Evolutionary conservation across 2,797 vertebrate species (phyloP).

Genomic region (Sylvilagus floridanus): DNA sequence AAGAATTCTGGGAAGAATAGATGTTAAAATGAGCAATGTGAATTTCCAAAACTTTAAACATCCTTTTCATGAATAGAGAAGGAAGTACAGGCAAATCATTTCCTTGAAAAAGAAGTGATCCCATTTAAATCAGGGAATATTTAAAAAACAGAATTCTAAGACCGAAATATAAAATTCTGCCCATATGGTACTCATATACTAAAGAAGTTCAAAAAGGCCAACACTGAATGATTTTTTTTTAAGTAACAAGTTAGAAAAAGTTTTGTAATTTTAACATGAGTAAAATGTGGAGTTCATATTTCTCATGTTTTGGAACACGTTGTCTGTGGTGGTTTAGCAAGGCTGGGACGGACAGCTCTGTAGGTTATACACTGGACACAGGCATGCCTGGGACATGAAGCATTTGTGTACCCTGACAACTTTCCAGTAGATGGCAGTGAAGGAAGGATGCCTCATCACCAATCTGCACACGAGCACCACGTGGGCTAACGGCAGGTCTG

Average conservation of each 20-base stretch:
- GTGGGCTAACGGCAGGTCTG: background rate
- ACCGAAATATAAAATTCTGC: constrained; percentile 42
- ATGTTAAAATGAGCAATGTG: constrained; percentile 32
- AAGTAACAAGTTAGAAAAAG: background rate
- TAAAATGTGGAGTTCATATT: constrained; percentile 54
- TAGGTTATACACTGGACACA: background rate
- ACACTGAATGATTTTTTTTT: background rate
- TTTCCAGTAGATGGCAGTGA: constrained; percentile 67
- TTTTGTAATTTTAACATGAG: constrained; percentile 45
- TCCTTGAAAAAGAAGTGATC: constrained; percentile 40
- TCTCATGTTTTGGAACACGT: background rate
- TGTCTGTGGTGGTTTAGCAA: constrained; percentile 40
- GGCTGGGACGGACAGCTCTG: background rate
- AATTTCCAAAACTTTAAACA: constrained; percentile 60
- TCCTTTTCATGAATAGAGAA: constrained; percentile 23
- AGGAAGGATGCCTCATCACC: background rate
- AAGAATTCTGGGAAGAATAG: constrained; percentile 23
- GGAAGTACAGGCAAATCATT: background rate
- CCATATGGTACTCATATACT: background rate
- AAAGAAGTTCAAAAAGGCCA: constrained; percentile 56
- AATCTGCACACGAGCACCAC: background rate
- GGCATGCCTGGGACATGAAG: background rate
- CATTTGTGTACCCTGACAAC: background rate
- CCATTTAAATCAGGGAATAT: constrained; percentile 24
- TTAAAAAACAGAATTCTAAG: constrained; percentile 36